phyloP scores from a whole-genome alignment of 2,888 invertebrate species.

The Drosophila atroscutellata region DNA sequence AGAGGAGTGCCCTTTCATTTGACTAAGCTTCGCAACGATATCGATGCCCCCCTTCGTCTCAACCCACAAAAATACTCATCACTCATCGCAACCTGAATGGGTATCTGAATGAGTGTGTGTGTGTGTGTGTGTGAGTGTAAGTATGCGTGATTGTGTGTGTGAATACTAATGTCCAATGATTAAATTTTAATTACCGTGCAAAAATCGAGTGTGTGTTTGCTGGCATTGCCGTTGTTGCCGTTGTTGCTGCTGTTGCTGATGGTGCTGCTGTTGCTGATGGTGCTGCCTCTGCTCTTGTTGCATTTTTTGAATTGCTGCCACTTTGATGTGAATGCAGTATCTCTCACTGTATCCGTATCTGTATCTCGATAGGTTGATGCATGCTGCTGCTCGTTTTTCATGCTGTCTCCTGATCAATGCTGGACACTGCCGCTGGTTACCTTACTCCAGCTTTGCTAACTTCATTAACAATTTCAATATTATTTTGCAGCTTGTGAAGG shows the following conservation, averaged over 20 bases:
- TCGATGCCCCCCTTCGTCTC: slow-evolving; percentile 17
- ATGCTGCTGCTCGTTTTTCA: slow-evolving; percentile 27
- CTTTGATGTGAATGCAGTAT: slow-evolving; percentile 44
- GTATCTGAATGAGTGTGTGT: slow-evolving; percentile 3
- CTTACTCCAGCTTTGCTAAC: slow-evolving; percentile 49
- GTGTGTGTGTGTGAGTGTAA: background rate
- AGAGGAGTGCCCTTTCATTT: slow-evolving; percentile 36
- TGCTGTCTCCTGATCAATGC: slow-evolving; percentile 23
- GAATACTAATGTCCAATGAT: slow-evolving; percentile 79
- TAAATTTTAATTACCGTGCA: slow-evolving; percentile 80
- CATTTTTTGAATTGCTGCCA: slow-evolving; percentile 65
- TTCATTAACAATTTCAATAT: slow-evolving; percentile 81
- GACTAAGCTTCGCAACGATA: slow-evolving; percentile 42
- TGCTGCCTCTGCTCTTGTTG: slow-evolving; percentile 22
- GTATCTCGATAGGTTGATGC: background rate
- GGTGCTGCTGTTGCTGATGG: slow-evolving; percentile 26
- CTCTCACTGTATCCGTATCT: slow-evolving; percentile 12
- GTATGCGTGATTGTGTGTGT: slow-evolving; percentile 33
- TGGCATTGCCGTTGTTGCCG: slow-evolving; percentile 25
- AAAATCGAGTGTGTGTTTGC: slow-evolving; percentile 70
- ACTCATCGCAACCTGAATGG: slow-evolving; percentile 47
- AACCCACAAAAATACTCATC: slow-evolving; percentile 30
- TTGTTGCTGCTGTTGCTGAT: slow-evolving; percentile 14
- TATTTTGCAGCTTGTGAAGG: slow-evolving; percentile 49
- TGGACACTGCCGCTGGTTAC: slow-evolving; percentile 29